These are phyloP conservation scores for Aramus guarauna DNA, from an alignment of 2,113 vertebrate species.

Conservation along the genomic window DNA sequence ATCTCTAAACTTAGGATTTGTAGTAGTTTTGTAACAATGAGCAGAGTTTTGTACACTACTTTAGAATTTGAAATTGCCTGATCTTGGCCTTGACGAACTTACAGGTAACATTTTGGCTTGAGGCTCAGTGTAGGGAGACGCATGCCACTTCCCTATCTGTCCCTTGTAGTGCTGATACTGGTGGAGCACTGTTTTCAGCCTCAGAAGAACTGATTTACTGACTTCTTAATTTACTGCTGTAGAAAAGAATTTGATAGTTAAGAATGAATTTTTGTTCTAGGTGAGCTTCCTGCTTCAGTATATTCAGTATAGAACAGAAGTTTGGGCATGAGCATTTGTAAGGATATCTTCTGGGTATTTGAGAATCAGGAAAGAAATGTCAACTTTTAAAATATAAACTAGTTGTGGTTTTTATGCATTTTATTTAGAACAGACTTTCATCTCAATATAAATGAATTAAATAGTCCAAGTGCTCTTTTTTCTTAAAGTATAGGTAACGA, in stretches of 20 bases:
- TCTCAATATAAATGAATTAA: neutral
- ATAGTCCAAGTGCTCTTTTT: neutral
- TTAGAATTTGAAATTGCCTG: neutral
- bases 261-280: neutral
- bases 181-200: neutral
- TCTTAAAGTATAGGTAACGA: neutral
- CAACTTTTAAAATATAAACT: neutral
- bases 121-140: neutral
- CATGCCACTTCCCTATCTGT: rapidly evolving
- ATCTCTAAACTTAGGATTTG: neutral
- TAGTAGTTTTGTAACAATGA: neutral
- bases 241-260: neutral
- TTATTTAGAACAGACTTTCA: neutral
- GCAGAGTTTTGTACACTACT: neutral
- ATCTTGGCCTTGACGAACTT: neutral
- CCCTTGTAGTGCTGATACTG: neutral
- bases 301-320: neutral
- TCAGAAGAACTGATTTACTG: neutral
- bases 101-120: neutral
- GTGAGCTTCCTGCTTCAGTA: neutral
- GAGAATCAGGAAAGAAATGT: neutral
- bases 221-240: neutral
- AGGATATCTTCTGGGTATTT: neutral
- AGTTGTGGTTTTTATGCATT: neutral
- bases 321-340: neutral